Conservation (phyloP, 2,888 invertebrate genomes). For the Latrodectus elegans region DNA sequence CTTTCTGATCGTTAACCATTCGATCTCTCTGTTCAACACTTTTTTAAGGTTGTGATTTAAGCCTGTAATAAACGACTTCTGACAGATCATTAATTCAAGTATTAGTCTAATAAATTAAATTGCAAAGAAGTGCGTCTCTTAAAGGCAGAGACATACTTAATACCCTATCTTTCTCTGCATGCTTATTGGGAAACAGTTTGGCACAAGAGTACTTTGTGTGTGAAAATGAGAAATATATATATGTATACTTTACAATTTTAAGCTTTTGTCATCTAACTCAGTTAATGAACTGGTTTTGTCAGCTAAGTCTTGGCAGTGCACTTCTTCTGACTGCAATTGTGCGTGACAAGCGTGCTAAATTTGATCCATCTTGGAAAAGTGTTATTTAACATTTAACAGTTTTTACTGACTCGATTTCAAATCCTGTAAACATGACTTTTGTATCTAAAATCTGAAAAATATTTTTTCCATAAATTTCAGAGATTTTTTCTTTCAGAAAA, state of each 20-base stretch:
- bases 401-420: constrained; percentile 8
- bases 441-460: background rate
- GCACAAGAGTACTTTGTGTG: constrained; percentile 12
- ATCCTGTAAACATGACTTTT: background rate
- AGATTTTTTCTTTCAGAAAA: too few species aligned
- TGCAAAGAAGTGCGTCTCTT: constrained; percentile 51
- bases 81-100: constrained; percentile 64
- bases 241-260: constrained; percentile 26
- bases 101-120: constrained; percentile 68
- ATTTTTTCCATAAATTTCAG: too few species aligned
- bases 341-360: constrained; percentile 33
- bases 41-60: constrained; percentile 14
- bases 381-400: constrained; percentile 21
- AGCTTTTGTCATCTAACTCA: constrained; percentile 47
- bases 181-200: constrained; percentile 19
- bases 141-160: constrained; percentile 57
- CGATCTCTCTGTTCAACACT: constrained; percentile 13
- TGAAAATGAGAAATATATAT: constrained; percentile 47
- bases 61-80: constrained; percentile 44
- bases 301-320: constrained; percentile 2
- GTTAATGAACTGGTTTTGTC: constrained; percentile 38
- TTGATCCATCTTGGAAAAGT: constrained; percentile 7
- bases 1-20: background rate
- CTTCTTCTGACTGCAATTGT: constrained; percentile 9
- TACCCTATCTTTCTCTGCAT: constrained; percentile 46